phyloP scores from a whole-genome alignment of 2,797 vertebrate genomes.

The Hipposideros larvatus region DNA sequence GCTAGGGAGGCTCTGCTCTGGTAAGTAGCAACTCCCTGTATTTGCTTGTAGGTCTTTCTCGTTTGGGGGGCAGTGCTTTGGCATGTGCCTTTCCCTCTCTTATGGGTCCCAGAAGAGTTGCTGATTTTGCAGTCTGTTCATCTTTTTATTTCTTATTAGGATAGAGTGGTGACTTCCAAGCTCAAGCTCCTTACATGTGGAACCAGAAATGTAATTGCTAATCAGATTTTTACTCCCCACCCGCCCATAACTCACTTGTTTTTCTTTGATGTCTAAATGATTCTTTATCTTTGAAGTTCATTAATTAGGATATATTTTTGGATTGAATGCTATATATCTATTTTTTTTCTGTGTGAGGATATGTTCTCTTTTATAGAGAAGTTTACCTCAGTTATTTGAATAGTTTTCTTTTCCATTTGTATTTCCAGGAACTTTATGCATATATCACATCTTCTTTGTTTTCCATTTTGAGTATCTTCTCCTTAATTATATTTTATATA shows the following conservation, averaged over 20 bases:
- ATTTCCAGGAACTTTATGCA: conserved; percentile 9
- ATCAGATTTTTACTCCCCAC: not conserved
- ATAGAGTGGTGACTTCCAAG: not conserved
- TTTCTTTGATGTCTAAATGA: not conserved
- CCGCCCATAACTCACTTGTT: not conserved
- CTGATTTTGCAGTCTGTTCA: not conserved
- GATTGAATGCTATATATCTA: not conserved
- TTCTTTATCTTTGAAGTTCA: not conserved
- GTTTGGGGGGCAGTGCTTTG: not conserved
- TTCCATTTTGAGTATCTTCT: not conserved
- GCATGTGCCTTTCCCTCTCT: not conserved
- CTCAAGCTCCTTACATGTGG: not conserved
- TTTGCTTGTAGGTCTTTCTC: not conserved
- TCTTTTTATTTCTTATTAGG: not conserved
- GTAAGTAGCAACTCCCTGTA: not conserved
- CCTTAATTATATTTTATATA: not conserved
- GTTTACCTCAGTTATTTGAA: not conserved
- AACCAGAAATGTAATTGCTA: not conserved
- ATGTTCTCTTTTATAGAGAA: not conserved
- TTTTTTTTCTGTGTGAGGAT: not conserved
- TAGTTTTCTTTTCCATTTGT: conserved; percentile 29
- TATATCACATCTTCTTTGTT: not conserved
- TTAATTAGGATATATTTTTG: not conserved
- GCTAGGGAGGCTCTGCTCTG: not conserved
- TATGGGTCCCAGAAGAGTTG: not conserved